Evolutionary conservation across 2,797 vertebrate species (phyloP).

Genomic region (Scomberomorus guttatus): DNA sequence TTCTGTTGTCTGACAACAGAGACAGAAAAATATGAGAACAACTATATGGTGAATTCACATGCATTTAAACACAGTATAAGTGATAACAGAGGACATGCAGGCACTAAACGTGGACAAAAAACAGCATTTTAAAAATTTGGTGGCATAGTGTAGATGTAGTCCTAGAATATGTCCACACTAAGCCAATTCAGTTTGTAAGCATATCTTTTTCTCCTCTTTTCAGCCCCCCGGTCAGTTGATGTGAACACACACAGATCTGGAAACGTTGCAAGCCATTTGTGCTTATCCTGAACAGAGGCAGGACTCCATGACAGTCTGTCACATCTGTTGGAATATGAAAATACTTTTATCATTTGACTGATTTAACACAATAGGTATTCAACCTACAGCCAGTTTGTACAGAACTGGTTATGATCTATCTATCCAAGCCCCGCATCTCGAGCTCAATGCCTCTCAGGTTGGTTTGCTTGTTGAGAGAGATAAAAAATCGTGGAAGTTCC

Average conservation of each 20-base stretch:
- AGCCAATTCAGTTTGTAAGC: no score
- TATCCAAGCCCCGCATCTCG: neutral
- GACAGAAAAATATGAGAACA: neutral
- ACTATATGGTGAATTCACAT: no score
- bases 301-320: neutral
- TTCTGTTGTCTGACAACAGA: neutral
- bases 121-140: no score
- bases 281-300: neutral
- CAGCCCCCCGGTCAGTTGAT: neutral
- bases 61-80: no score
- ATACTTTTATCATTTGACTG: neutral
- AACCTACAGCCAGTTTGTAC: neutral
- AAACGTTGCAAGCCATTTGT: neutral
- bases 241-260: neutral
- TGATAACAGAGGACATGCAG: no score
- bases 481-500: constrained; percentile 45
- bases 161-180: no score
- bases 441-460: constrained; percentile 7
- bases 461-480: constrained; percentile 26
- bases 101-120: no score
- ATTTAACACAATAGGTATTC: neutral
- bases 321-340: neutral
- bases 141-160: no score
- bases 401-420: neutral
- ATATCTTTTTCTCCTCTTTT: no score